phyloP scores from a whole-genome alignment of 2,797 vertebrate genomes.

The Enteromius anoplus region DNA sequence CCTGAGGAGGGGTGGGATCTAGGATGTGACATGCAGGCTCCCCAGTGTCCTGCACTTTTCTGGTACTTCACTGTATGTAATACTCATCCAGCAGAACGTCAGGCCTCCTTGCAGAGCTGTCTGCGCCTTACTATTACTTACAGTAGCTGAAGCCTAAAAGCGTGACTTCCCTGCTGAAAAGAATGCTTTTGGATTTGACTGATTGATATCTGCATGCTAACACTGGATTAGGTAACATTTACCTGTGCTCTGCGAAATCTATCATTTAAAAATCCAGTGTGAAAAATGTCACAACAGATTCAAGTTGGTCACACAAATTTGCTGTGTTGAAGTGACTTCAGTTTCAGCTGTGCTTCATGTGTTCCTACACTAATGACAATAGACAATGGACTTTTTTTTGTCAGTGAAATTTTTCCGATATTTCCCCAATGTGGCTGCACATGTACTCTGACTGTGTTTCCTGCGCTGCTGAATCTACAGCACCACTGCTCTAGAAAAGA shows the following conservation, averaged over 20 bases:
- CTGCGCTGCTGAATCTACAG: not conserved
- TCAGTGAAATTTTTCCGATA: not conserved
- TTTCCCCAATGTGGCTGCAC: not conserved
- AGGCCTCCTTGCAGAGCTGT: conserved; percentile 16
- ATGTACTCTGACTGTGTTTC: not conserved
- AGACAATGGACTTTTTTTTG: not conserved
- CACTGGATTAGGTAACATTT: not conserved
- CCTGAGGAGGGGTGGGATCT: conserved; percentile 41
- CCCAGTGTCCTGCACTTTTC: conserved; percentile 48
- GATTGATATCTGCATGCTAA: not conserved
- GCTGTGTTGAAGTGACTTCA: not conserved
- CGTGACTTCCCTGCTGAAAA: not conserved
- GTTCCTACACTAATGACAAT: not conserved
- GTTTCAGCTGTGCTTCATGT: not conserved
- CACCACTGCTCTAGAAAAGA: not conserved
- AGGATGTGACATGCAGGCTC: conserved; percentile 51
- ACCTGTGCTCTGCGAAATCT: not conserved
- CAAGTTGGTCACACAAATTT: too few relatives aligned
- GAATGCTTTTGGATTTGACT: not conserved
- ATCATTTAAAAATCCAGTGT: not conserved
- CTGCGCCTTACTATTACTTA: not conserved
- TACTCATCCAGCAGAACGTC: conserved; percentile 49
- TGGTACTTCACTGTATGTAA: conserved; percentile 43
- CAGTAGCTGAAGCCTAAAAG: conserved; percentile 1
- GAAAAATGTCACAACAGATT: not conserved